phyloP scores from a whole-genome alignment of 2,888 invertebrate genomes.

The Agrochola lota region DNA sequence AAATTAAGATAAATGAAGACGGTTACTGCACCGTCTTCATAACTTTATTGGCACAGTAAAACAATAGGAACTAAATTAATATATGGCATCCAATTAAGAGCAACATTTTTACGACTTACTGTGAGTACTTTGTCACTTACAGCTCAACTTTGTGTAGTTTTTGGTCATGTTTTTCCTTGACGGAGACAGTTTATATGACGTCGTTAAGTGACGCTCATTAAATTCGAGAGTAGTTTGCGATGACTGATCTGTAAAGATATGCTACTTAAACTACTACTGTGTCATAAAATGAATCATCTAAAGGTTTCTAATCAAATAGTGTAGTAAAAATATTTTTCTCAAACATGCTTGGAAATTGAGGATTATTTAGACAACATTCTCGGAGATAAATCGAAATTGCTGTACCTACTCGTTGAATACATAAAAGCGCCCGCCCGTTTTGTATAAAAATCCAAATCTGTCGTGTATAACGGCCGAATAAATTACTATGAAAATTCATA shows the following conservation, averaged over 20 bases:
- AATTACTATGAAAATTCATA: no score
- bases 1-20: neutral
- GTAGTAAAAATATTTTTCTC: neutral
- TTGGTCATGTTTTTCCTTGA: slow-evolving; percentile 27
- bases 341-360: no score
- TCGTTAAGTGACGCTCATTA: slow-evolving; percentile 52
- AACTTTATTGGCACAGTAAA: slow-evolving; percentile 33
- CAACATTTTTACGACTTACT: slow-evolving; percentile 37
- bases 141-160: slow-evolving; percentile 3
- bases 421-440: no score
- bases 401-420: no score
- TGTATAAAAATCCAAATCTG: no score
- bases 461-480: no score
- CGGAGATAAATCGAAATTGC: no score
- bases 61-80: slow-evolving; percentile 58
- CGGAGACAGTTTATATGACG: slow-evolving; percentile 38
- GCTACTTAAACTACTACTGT: slow-evolving; percentile 32
- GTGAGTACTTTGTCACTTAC: slow-evolving; percentile 20
- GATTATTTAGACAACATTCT: no score
- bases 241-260: slow-evolving; percentile 54
- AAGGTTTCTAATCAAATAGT: slow-evolving; percentile 9
- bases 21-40: neutral
- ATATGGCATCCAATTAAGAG: slow-evolving; percentile 58
- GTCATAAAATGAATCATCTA: slow-evolving; percentile 37
- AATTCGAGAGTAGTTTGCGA: slow-evolving; percentile 40